Evolutionary conservation across 1,140 invertebrate species (phyloP), one percentile per base, ranked within the genome.

Genomic region (Lethocerus indicus): DNA sequence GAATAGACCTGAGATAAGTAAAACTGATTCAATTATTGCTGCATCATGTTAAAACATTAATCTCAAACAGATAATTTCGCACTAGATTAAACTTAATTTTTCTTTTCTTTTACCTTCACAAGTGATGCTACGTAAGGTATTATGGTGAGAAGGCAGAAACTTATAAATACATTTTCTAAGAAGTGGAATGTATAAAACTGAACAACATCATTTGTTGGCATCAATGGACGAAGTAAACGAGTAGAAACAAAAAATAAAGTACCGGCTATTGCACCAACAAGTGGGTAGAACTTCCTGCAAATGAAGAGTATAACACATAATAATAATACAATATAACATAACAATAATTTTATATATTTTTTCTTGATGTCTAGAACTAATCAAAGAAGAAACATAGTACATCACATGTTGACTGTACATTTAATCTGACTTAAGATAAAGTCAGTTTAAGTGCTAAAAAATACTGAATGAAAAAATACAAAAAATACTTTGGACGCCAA

Each of bases 111-210:
- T 26, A 53, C 27, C 27, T 46, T 50, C 16, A 53, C 52, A 21
- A 56, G 45, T 3, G 50, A 49, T 23, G 55, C 52, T 18, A 57
- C 48, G 25, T 47, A 52, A 4, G 55, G 55, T 2, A 57, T 51
- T 14, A 57, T 24, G 3, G 51, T 45, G 4, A 57, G 39, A 27
- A 57, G 28, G 47, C 51, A 53, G 27, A 54, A 49, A 21, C 32
- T 39, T 18, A 49, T 47, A 41, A 53, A 49, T 24, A 49, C 18
- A 35, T 53, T 47, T 20, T 52, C 45, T 18, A 47, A 48, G 24
- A 57, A 52, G 20, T 57, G 55, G 35, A 48, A 54, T 13, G 47
- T 20, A 40, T 57, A 57, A 43, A 54, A 57, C 24, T 49, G 42
- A 14, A 54, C 20, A 14, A 44, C 28, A 21, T 57, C 50, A 27